Base-by-base conservation (phyloP, 1,140 invertebrate species). In the Argopecten irradians region DNA sequence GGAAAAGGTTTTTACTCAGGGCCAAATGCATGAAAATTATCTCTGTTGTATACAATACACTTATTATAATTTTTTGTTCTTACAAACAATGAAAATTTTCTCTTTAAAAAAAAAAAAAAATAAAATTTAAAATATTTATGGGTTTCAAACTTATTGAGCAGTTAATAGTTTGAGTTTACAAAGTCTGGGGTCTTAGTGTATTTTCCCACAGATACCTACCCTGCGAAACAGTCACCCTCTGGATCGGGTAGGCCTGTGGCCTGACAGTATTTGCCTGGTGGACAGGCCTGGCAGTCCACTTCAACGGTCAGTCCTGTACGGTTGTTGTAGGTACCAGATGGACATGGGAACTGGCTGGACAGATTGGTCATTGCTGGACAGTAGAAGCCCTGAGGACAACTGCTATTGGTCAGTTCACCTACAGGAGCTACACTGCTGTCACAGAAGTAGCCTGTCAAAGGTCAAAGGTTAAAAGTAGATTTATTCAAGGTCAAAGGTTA, bases 401-500 rank as follows among this genome's bases (percentile, higher is more conserved):
- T 91, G 84, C 91, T 92, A 87, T 91, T 90, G 1, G 90, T 89
- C 33, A 95, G 90, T 85, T 93, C 92, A 16, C 92, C 92, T 1
- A 94, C 92, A 0, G 92, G 71, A 41, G 87, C 84, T 5, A 93
- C 41, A 41, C 82, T 90, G n/a, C 94, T 94, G 91, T 95, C 94
- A 94, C 94, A 95, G 88, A 91, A 95, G 85, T 94, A 95, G 32
- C 94, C 94, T 95, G 35, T 9, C 90, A 89, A n/a, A 34, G 13
- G 35, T 83, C 28, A 43, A 32, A 83, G 35, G 14, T n/a, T n/a
- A n/a, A n/a, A n/a, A n/a, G n/a, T n/a, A n/a, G n/a, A n/a, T n/a
- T n/a, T 33, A 22, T 13, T 5, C 13, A 28, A 33, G 41, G 85
- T 82, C 32, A 3, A 3, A 71, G 32, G 2, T 0, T 71, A 28